Conservation (phyloP, 92 coral and sea anemone genomes). For the Paramuricea clavata region DNA sequence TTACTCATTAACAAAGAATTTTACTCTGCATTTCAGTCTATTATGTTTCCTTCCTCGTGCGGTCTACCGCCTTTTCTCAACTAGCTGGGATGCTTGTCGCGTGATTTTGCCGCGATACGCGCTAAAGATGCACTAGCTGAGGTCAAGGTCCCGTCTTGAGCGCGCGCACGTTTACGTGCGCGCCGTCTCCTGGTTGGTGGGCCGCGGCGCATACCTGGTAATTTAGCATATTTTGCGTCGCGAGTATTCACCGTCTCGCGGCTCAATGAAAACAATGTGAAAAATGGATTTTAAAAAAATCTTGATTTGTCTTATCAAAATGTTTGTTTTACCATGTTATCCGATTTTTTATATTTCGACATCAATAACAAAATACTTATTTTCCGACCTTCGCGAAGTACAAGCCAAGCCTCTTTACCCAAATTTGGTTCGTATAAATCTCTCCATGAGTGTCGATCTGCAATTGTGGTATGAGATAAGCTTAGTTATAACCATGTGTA, state of each 20-base stretch:
- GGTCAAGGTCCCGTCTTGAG: slow-evolving; percentile 38
- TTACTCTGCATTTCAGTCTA: background rate
- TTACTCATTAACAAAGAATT: background rate
- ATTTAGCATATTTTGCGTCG: slow-evolving; percentile 1
- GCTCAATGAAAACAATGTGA: slow-evolving; percentile 24
- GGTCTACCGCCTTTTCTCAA: slow-evolving; percentile 18
- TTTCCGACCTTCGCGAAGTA: slow-evolving; percentile 1
- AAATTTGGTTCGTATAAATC: slow-evolving; percentile 37
- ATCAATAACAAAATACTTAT: slow-evolving; percentile 9
- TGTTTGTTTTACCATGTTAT: slow-evolving; percentile 4
- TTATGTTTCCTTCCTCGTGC: slow-evolving; percentile 39
- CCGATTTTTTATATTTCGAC: background rate
- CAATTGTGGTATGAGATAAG: slow-evolving; percentile 3
- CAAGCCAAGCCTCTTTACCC: slow-evolving; percentile 13
- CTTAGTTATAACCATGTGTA: background rate
- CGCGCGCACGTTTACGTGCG: background rate
- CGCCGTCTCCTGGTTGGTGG: slow-evolving; percentile 10
- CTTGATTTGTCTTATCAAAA: background rate
- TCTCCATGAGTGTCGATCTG: background rate
- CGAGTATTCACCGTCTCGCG: background rate
- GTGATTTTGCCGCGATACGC: background rate
- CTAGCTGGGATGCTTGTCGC: background rate
- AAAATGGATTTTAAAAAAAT: slow-evolving; percentile 25
- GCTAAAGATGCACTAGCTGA: background rate
- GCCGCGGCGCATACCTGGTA: background rate